Conservation (phyloP, 2,113 vertebrate species). For the Chlamydotis undulata region DNA sequence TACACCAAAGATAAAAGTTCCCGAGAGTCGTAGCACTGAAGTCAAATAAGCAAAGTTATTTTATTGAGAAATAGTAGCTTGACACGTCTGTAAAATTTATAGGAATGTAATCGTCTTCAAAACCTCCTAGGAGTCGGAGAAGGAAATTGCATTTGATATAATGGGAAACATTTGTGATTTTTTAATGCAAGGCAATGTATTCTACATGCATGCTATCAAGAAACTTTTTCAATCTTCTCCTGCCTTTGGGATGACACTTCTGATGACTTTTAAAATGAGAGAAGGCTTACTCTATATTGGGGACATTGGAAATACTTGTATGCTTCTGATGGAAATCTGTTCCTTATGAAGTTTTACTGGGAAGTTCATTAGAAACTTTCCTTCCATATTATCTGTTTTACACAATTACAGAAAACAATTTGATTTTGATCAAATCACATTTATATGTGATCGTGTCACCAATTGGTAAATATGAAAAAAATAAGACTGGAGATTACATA, state of each 20-base stretch:
- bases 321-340: neutral
- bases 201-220: neutral
- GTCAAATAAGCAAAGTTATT: neutral
- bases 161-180: neutral
- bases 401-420: neutral
- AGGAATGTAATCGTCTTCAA: neutral
- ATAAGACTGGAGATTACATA: accelerated
- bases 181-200: constrained; percentile 4
- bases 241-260: neutral
- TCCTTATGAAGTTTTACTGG: neutral
- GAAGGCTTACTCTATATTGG: accelerated
- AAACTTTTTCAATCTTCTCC: constrained; percentile 1
- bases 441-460: neutral
- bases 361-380: neutral
- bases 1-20: neutral
- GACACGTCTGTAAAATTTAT: neutral
- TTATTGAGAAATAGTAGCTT: neutral
- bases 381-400: neutral
- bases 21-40: neutral
- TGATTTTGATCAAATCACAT: neutral
- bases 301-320: neutral
- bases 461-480: neutral
- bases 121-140: neutral
- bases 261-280: constrained; percentile 11
- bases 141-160: constrained; percentile 25